Conservation (phyloP, 2,113 vertebrate genomes). For the Malurus melanocephalus region DNA sequence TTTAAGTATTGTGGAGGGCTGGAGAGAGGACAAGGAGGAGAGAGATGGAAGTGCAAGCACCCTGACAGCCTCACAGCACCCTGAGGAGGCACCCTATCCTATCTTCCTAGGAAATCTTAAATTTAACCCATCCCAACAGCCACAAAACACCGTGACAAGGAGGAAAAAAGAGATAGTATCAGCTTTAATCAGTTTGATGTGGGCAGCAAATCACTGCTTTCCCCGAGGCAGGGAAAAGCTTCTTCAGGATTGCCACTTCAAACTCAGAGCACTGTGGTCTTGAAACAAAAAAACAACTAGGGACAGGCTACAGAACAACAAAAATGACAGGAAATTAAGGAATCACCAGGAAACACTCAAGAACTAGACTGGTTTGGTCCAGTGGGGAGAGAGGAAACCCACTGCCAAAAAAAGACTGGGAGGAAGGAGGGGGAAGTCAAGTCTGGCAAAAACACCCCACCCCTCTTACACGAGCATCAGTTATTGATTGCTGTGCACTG, state of each 20-base stretch:
- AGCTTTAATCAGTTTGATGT: not conserved
- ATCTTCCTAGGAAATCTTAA: not conserved
- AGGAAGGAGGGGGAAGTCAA: constrained; percentile 14
- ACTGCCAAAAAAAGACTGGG: not conserved
- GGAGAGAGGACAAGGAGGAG: not conserved
- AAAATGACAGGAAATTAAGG: constrained; percentile 9
- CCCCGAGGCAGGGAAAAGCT: not conserved
- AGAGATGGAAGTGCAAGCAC: not conserved
- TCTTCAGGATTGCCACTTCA: fast-evolving
- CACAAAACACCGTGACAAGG: fast-evolving
- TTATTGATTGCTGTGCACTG: not conserved
- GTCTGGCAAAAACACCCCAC: not conserved
- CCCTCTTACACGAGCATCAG: not conserved
- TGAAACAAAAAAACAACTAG: not conserved
- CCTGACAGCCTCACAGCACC: fast-evolving
- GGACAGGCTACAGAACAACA: not conserved
- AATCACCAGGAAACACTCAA: constrained; percentile 29
- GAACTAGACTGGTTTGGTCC: not conserved
- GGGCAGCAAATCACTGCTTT: not conserved
- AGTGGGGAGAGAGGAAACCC: not conserved
- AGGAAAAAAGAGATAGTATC: not conserved
- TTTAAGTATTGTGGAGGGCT: not conserved
- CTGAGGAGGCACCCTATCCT: not conserved
- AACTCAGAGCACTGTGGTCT: not conserved
- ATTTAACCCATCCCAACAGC: not conserved